These are phyloP conservation scores for Sterna hirundo DNA, from an alignment of 2,113 vertebrate genomes.

Conservation along the genomic window DNA sequence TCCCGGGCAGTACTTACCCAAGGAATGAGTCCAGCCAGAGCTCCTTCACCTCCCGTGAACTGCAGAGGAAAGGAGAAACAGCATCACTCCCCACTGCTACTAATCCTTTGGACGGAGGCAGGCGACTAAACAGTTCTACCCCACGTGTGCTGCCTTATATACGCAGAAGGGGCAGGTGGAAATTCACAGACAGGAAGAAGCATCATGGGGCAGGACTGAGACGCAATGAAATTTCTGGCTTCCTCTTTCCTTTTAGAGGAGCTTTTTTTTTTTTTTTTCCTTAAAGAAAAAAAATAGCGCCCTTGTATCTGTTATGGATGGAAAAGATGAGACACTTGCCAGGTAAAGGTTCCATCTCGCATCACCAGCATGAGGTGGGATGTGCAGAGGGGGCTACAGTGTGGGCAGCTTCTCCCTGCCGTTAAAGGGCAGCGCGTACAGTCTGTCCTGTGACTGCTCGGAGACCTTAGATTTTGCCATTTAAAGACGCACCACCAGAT, in stretches of 20 bases:
- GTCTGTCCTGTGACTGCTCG: not conserved
- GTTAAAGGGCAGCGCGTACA: not conserved
- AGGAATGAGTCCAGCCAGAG: constrained; percentile 79
- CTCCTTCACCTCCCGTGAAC: constrained; percentile 79
- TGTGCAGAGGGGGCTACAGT: constrained; percentile 24
- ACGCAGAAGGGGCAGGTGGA: constrained; percentile 76
- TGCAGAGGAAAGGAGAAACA: constrained; percentile 65
- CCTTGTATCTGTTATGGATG: constrained; percentile 32
- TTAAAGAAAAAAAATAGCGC: not conserved
- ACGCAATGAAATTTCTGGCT: constrained; percentile 67
- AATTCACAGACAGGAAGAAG: constrained; percentile 86
- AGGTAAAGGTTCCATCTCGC: constrained; percentile 59
- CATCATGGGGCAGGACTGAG: constrained; percentile 78
- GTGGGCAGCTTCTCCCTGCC: constrained; percentile 11
- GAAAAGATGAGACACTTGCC: constrained; percentile 71
- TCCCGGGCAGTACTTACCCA: constrained; percentile 75
- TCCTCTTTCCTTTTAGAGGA: constrained; percentile 80
- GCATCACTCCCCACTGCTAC: constrained; percentile 73
- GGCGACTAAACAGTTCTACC: constrained; percentile 44
- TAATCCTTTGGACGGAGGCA: constrained; percentile 58
- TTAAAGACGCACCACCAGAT: not conserved
- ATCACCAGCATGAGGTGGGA: constrained; percentile 55
- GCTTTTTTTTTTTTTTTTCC: not conserved
- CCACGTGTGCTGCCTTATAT: constrained; percentile 71
- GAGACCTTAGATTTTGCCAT: not conserved